A percentile compares a stretch with the other conserved stretches of the same genome.
These are phyloP conservation scores for Coccyzus lansbergi DNA, from an alignment of 2,797 vertebrate species.

Conservation along the genomic window DNA sequence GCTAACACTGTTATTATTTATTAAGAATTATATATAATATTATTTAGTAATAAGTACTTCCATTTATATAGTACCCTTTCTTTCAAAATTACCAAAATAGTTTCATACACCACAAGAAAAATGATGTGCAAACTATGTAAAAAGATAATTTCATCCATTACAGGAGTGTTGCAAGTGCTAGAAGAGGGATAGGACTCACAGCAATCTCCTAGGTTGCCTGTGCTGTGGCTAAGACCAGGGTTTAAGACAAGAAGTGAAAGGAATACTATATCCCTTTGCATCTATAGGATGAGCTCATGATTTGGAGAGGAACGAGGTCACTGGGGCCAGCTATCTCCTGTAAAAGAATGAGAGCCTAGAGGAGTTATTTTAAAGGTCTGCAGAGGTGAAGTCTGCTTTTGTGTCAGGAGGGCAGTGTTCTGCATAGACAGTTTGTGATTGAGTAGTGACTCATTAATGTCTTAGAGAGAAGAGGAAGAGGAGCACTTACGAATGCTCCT, in stretches of 20 bases:
- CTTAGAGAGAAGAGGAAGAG: constrained; percentile 16
- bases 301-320: neutral
- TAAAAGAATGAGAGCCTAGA: neutral
- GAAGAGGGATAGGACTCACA: neutral
- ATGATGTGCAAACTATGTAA: neutral
- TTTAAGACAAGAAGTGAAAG: constrained; percentile 1
- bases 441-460: constrained; percentile 35
- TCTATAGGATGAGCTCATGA: neutral
- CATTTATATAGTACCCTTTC: neutral
- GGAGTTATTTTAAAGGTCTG: constrained; percentile 34
- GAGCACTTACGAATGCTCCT: constrained; percentile 25
- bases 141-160: accelerated
- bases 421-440: constrained; percentile 30
- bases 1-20: neutral
- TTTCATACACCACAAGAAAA: neutral
- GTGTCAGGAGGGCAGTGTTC: constrained; percentile 2
- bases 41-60: neutral
- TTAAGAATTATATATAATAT: no score
- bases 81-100: neutral
- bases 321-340: neutral
- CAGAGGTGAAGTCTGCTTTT: constrained; percentile 29
- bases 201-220: neutral
- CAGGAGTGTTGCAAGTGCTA: neutral
- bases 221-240: neutral
- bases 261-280: neutral